Evolutionary conservation across 2,797 vertebrate species (phyloP), one percentile per base, ranked within the genome.

Genomic region (Neosilurus mollespiculum): DNA sequence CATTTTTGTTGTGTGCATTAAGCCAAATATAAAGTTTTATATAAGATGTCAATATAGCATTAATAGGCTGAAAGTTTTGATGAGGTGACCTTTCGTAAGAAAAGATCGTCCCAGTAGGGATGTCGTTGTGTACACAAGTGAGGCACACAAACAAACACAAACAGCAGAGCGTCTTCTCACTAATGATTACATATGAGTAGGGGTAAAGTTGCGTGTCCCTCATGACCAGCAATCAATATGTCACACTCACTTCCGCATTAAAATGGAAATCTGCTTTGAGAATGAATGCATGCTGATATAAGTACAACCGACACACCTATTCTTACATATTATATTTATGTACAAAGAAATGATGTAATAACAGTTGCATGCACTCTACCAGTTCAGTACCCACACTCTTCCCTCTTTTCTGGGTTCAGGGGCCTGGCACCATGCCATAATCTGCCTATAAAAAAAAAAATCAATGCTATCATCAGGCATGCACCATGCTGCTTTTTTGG

Each of bases 141-240:
- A 24, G 54, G 53, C 64, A 61, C n/a, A 26, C 53, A 61, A 26
- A 34, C 82, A 83, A 43, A 70, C 67, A 14, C 66, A 65, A 30
- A 9, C 65, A 51, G 78, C 20, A 73, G 54, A 24, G 58, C 54
- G 43, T 26, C 61, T 53, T 80, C 58, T 67, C 49, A 75, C 64
- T 67, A 81, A 82, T 79, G 64, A 76, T 65, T 62, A 76, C 61
- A 80, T 80, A 49, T 75, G 65, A 87, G 54, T 5, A 20, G 78
- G 26, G 62, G 62, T 80, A 77, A 77, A 34, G 20, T 62, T 77
- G 56, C 81, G 26, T 34, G 22, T 82, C 83, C 71, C 85, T 73
- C n/a, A 59, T 82, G 81, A 82, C 83, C 18, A 69, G 62, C 0
- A 61, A 90, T 87, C 72, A 59, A 88, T 85, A 86, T 72, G 26